A percentile compares a stretch with the other conserved stretches of the same genome.
These are phyloP conservation scores for Montipora efflorescens DNA, from an alignment of 64 coral and sea anemone species.

Conservation along the genomic window DNA sequence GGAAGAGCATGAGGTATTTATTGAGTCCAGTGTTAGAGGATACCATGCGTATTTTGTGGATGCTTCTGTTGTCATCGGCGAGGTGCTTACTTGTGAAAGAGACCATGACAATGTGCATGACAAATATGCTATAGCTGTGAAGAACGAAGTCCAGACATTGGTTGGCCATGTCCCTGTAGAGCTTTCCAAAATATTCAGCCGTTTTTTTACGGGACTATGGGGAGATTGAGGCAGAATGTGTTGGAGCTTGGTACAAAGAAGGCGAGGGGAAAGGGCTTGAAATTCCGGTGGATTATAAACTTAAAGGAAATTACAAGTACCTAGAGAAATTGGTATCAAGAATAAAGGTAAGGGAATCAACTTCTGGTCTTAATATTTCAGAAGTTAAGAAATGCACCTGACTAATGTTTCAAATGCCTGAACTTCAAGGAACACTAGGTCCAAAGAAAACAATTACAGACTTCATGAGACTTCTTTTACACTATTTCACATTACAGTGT, in stretches of 20 bases:
- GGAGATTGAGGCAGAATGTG: constrained; percentile 70
- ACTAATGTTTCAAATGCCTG: too few species aligned
- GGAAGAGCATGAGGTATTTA: constrained; percentile 82
- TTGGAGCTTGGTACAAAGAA: constrained; percentile 58
- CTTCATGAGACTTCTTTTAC: too few species aligned
- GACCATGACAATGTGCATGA: constrained; percentile 78
- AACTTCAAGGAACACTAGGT: too few species aligned
- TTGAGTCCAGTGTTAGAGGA: constrained; percentile 72
- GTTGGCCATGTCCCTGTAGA: constrained; percentile 72
- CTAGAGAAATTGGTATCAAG: constrained; percentile 67
- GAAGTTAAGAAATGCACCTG: constrained; percentile 39
- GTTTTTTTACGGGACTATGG: constrained; percentile 13
- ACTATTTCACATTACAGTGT: too few species aligned
- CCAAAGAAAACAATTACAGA: too few species aligned
- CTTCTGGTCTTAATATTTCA: constrained; percentile 66
- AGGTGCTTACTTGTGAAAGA: constrained; percentile 83
- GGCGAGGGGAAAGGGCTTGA: constrained; percentile 35
- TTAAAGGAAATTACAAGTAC: constrained; percentile 73
- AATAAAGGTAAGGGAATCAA: constrained; percentile 55
- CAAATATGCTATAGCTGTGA: constrained; percentile 73
- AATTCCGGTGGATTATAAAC: constrained; percentile 29
- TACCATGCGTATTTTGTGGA: constrained; percentile 85
- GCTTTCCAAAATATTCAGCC: constrained; percentile 48
- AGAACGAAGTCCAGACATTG: constrained; percentile 74
- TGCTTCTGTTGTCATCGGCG: constrained; percentile 77